A percentile compares a stretch with the other conserved stretches of the same genome.
Evolutionary conservation across 1,140 invertebrate genomes (phyloP).

Genomic region (Colletes latitarsis): DNA sequence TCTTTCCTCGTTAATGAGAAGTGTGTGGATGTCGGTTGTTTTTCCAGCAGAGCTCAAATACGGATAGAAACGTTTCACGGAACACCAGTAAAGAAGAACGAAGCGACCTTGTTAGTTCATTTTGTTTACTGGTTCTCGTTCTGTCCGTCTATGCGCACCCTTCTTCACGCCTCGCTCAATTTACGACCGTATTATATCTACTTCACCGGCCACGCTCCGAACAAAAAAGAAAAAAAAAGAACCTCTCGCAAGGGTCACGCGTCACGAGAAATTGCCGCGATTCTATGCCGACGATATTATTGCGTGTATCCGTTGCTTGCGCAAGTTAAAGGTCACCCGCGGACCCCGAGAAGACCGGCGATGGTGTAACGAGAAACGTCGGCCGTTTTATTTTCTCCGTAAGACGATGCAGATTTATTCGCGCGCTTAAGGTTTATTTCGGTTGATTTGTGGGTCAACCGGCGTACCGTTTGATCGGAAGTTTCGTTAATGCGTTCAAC

Average conservation of each 20-base stretch:
- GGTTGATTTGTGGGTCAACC: no score
- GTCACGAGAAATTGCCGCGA: constrained; percentile 13
- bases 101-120: background rate
- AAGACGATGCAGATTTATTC: background rate
- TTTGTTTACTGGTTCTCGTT: background rate
- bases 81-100: no score
- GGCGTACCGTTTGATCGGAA: background rate
- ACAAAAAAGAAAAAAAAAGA: background rate
- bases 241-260: background rate
- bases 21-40: no score
- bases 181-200: background rate
- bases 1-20: no score
- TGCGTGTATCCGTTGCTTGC: constrained; percentile 14
- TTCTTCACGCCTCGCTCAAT: constrained; percentile 8
- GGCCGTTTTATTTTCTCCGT: background rate
- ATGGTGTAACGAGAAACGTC: constrained; percentile 3
- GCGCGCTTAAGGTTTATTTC: background rate
- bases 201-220: background rate
- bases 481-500: background rate
- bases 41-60: no score
- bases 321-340: constrained; percentile 14
- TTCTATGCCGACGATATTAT: constrained; percentile 22
- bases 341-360: background rate
- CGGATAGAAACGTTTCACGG: no score
- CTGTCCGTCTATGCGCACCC: background rate